These are phyloP conservation scores for Linurgus olivaceus DNA, from an alignment of 2,797 vertebrate genomes.

Conservation along the genomic window DNA sequence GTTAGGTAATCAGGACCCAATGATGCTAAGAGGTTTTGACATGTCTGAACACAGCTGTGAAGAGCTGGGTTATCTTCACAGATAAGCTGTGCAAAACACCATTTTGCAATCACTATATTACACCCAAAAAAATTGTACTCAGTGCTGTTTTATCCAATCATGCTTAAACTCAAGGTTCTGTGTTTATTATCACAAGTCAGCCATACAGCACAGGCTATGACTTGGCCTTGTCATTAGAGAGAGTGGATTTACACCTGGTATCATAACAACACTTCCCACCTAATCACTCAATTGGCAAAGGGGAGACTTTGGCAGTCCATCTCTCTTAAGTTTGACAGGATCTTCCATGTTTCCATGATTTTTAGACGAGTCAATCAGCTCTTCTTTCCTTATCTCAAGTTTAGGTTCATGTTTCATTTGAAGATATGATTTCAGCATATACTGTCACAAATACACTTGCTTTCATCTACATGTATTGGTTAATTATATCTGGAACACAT, in stretches of 20 bases:
- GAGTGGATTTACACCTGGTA: neutral
- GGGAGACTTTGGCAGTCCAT: neutral
- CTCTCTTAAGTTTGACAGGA: neutral
- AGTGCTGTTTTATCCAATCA: neutral
- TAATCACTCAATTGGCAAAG: rapidly evolving
- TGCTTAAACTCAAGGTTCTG: neutral
- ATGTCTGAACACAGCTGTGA: neutral
- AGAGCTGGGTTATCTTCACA: neutral
- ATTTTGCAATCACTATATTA: neutral
- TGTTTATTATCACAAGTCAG: neutral
- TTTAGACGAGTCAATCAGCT: neutral
- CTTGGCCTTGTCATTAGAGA: neutral
- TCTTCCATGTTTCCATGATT: neutral
- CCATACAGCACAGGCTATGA: neutral
- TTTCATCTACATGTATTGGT: neutral
- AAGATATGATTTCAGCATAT: neutral
- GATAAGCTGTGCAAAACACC: neutral
- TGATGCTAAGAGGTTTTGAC: neutral
- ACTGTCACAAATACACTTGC: neutral
- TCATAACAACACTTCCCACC: neutral
- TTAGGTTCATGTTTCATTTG: neutral
- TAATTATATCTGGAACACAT: neutral
- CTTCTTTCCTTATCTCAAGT: neutral
- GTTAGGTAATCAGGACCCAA: neutral
- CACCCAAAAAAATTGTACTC: neutral